Conservation (phyloP, 1,140 invertebrate genomes). For the Lucilia cuprina region DNA sequence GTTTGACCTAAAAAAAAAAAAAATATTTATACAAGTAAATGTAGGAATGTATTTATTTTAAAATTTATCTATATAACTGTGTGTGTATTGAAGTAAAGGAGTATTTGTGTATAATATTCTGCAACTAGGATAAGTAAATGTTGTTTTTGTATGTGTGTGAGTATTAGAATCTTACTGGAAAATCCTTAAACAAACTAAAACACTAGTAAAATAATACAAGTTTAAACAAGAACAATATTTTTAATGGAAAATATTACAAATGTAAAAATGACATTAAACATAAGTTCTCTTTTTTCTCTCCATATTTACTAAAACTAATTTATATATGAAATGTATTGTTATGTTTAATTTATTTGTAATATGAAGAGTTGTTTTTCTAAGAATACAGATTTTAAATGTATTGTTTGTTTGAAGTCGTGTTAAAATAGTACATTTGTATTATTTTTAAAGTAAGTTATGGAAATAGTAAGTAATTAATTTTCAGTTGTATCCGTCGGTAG, state of each 20-base stretch:
- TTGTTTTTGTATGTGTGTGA: neutral
- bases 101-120: neutral
- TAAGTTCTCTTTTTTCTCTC: neutral
- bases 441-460: too few relatives aligned
- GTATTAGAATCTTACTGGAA: too few relatives aligned
- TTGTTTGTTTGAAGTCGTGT: neutral
- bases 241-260: too few relatives aligned
- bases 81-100: neutral
- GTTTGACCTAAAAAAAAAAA: constrained; percentile 32
- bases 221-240: too few relatives aligned
- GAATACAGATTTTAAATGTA: neutral
- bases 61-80: neutral
- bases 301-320: neutral
- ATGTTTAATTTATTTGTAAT: neutral
- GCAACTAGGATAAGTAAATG: constrained; percentile 1
- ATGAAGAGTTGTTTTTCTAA: neutral
- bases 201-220: neutral
- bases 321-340: neutral
- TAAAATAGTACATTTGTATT: neutral
- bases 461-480: too few relatives aligned
- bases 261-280: neutral
- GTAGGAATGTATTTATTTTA: neutral
- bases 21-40: neutral
- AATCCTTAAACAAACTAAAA: neutral
- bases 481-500: too few relatives aligned